A percentile compares a stretch with the other conserved stretches of the same genome.
phyloP scores from a whole-genome alignment of 2,888 invertebrate genomes.

The Chesias legatella region DNA sequence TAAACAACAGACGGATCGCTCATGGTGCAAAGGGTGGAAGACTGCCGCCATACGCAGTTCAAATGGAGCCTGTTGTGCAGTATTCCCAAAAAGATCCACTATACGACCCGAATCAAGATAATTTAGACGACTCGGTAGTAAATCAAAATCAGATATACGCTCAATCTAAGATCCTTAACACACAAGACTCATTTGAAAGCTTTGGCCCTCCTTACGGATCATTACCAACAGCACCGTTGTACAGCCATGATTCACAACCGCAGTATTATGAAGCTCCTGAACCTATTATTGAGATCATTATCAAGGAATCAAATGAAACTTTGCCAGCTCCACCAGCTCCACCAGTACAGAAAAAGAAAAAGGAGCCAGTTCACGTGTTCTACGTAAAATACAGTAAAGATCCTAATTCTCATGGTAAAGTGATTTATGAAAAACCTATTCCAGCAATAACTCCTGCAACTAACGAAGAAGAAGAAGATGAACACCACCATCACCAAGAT shows the following conservation, averaged over 20 bases:
- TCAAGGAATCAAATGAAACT: slow-evolving; percentile 92
- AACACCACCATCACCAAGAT: slow-evolving; percentile 69
- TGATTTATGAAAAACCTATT: slow-evolving; percentile 89
- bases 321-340: slow-evolving; percentile 83
- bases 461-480: slow-evolving; percentile 78
- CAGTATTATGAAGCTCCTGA: slow-evolving; percentile 88
- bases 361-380: slow-evolving; percentile 94
- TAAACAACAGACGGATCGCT: slow-evolving; percentile 79
- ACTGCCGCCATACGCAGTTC: slow-evolving; percentile 86
- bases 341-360: slow-evolving; percentile 76
- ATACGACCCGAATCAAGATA: slow-evolving; percentile 81
- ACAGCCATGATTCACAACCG: slow-evolving; percentile 67
- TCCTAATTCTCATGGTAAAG: slow-evolving; percentile 84
- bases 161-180: slow-evolving; percentile 69
- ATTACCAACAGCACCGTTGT: slow-evolving; percentile 70
- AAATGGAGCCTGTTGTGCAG: slow-evolving; percentile 89
- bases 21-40: slow-evolving; percentile 71
- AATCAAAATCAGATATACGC: slow-evolving; percentile 73
- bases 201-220: slow-evolving; percentile 73
- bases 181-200: slow-evolving; percentile 64
- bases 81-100: slow-evolving; percentile 90
- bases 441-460: slow-evolving; percentile 88
- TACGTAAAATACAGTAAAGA: slow-evolving; percentile 95
- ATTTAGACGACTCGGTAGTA: slow-evolving; percentile 64
- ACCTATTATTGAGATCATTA: slow-evolving; percentile 95